phyloP scores from a whole-genome alignment of 2,113 vertebrate species.

The Brienomyrus brachyistius region DNA sequence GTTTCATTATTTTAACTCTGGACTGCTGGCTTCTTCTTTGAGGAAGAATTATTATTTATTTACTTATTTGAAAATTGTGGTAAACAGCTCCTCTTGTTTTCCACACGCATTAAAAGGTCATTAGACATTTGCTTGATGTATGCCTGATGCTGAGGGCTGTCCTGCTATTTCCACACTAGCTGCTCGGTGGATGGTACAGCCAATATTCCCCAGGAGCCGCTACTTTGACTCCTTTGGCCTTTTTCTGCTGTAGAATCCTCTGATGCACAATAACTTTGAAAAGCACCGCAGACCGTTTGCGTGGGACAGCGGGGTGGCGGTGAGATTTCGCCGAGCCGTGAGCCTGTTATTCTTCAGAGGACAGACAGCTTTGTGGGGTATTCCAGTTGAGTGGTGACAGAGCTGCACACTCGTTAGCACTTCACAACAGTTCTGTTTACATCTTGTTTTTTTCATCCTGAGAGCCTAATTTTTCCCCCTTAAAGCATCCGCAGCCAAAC shows the following conservation, averaged over 20 bases:
- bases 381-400: neutral
- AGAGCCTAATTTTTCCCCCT: neutral
- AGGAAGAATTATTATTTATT: neutral
- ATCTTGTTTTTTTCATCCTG: neutral
- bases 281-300: neutral
- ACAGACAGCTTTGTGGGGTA: neutral
- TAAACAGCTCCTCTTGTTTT: neutral
- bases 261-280: neutral
- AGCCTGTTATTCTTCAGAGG: neutral
- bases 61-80: neutral
- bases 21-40: neutral
- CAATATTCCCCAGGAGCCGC: neutral
- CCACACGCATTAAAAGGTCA: neutral
- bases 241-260: neutral
- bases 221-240: neutral
- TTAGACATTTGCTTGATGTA: neutral
- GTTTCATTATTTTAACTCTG: constrained; percentile 4
- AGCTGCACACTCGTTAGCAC: neutral
- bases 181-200: neutral
- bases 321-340: neutral
- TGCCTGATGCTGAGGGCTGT: neutral
- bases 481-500: neutral
- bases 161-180: neutral
- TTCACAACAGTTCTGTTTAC: neutral
- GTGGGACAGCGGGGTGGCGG: neutral